Conservation (phyloP, 1,140 invertebrate species). For the Zaprionus taronus region DNA sequence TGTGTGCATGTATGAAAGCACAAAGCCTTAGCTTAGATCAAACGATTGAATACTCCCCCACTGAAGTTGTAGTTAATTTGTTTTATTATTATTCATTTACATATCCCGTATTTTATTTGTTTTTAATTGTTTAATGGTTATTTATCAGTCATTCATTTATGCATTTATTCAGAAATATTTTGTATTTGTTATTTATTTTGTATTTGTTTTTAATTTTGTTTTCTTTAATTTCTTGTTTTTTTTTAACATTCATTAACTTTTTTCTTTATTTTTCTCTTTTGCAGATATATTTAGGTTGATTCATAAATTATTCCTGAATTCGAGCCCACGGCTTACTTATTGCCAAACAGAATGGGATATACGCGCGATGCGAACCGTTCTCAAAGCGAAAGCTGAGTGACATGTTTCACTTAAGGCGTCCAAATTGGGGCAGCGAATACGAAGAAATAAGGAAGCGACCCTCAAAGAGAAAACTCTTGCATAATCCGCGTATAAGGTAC, state of each 20-base stretch:
- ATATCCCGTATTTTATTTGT: background rate
- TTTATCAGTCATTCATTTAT: background rate
- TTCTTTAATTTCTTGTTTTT: background rate
- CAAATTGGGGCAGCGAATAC: background rate
- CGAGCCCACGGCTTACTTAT: background rate
- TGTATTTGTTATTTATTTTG: background rate
- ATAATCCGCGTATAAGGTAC: background rate
- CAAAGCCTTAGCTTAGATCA: background rate
- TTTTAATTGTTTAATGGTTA: background rate
- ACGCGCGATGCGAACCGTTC: background rate
- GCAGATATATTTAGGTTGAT: background rate
- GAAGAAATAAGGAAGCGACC: background rate
- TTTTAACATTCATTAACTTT: background rate
- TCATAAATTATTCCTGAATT: slow-evolving; percentile 2
- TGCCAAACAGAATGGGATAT: background rate
- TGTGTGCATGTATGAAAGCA: background rate
- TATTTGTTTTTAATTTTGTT: too few relatives aligned
- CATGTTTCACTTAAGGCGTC: background rate
- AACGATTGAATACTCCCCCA: too few relatives aligned
- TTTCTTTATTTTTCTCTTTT: background rate
- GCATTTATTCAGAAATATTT: background rate
- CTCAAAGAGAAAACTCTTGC: background rate
- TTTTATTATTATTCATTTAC: background rate
- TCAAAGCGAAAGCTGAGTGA: slow-evolving; percentile 4
- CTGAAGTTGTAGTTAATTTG: background rate